These are phyloP conservation scores for Ceuthmochares aereus DNA, from an alignment of 2,113 vertebrate species.

Conservation along the genomic window DNA sequence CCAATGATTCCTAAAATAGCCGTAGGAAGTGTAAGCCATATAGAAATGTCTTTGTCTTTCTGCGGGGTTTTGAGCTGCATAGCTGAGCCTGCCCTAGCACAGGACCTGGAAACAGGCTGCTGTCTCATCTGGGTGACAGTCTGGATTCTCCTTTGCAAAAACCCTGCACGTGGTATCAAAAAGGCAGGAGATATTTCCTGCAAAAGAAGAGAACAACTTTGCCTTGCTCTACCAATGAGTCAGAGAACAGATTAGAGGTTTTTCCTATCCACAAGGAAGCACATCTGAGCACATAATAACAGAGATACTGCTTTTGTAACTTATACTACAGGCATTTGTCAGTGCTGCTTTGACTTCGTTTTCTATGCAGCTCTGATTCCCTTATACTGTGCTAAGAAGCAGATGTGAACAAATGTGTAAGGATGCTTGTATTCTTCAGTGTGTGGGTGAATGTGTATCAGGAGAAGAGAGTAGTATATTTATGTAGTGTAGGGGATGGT, in stretches of 20 bases:
- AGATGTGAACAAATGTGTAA: not conserved
- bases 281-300: conserved; percentile 48
- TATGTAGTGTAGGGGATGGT: not conserved
- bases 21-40: not conserved
- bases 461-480: not conserved
- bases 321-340: conserved; percentile 17
- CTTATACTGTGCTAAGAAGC: conserved; percentile 1
- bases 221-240: conserved; percentile 52
- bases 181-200: conserved; percentile 33
- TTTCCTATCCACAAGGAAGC: conserved; percentile 23
- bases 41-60: conserved; percentile 23
- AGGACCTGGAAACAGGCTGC: conserved; percentile 45
- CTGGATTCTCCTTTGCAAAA: conserved; percentile 37
- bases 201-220: conserved; percentile 31
- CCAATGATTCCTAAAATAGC: conserved; percentile 50
- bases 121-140: conserved; percentile 25
- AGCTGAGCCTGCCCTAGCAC: not conserved
- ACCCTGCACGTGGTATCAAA: not conserved
- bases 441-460: not conserved
- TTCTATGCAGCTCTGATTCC: not conserved
- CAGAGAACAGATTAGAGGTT: conserved; percentile 12
- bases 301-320: conserved; percentile 26
- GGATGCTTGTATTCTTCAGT: not conserved
- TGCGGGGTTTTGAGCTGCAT: not conserved
- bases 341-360: conserved; percentile 23